Base-by-base conservation (phyloP, 53 echinoderm and acorn worm genomes). In the Crossaster papposus region DNA sequence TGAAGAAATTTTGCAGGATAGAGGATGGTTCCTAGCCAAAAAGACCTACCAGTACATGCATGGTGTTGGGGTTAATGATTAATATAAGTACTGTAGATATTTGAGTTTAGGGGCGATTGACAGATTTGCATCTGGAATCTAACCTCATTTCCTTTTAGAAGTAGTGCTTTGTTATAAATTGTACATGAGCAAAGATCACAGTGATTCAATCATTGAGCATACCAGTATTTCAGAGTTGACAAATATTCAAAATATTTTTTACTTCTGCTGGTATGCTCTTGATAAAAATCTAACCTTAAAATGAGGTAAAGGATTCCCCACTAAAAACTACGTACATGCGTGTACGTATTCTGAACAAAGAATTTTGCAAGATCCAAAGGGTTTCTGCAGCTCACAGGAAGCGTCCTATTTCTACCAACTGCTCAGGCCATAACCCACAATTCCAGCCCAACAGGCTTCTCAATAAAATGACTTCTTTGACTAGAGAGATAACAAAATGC, bases 361-460 rank as follows among this genome's bases (percentile, higher is more conserved):
- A 44, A 44, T 44, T 44, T 24, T 77, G 44, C 23, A 22, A 58
- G 58, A 58, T 9, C 44, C 62, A 50, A 77, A 18, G 51, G 44
- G 33, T 26, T 18, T 54, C 79, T 53, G 29, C 79, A 79, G 53
- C 24, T 52, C 22, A n/a, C 22, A 68, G 82, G 82, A 82, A 65
- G 24, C 65, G 22, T 82, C 82, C 82, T 14, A 82, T 82, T 28
- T 22, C n/a, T 28, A 82, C 34, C 75, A 36, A 33, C 31, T 31
- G 31, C 75, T 82, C 82, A 65, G 64, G 31, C 68, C 20, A 22
- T 82, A 82, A 82, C 65, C 30, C 50, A 30, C 51, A 51, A 72
- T 52, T 50, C 84, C 33, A 2, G 37, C 20, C 30, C 2, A 33
- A 44, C 44, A 44, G 44, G 44, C 44, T 74, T 33, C 75, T 18